phyloP scores from a whole-genome alignment of 2,113 vertebrate genomes.

The Melozone crissalis region DNA sequence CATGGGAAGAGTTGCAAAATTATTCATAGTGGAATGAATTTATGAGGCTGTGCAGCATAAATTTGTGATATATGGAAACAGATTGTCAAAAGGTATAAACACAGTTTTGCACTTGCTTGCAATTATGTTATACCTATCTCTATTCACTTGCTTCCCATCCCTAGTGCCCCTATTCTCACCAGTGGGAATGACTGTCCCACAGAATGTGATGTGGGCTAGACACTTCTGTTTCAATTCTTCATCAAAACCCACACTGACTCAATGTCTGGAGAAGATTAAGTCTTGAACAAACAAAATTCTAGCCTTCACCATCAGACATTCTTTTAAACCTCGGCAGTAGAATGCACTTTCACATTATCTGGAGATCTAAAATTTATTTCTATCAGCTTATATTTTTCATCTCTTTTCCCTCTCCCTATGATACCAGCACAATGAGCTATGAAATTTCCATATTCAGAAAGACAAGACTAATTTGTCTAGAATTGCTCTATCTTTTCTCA shows the following conservation, averaged over 20 bases:
- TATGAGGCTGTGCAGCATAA: not conserved
- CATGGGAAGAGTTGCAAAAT: not conserved
- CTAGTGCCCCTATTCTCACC: not conserved
- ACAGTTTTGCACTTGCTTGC: not conserved
- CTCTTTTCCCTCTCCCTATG: not conserved
- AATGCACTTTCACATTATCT: not conserved
- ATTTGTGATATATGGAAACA: not conserved
- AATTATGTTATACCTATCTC: not conserved
- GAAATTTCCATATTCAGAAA: not conserved
- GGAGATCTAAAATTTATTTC: not conserved
- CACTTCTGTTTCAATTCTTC: not conserved
- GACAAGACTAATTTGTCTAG: not conserved
- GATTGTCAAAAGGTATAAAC: not conserved
- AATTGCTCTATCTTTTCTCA: not conserved
- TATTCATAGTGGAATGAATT: not conserved
- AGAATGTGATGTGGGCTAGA: not conserved
- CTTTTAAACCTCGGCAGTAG: not conserved
- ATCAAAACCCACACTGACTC: not conserved
- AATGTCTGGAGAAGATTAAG: not conserved
- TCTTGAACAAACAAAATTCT: not conserved
- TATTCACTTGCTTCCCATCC: not conserved
- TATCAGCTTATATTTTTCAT: not conserved
- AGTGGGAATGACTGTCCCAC: not conserved
- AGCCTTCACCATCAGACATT: not conserved
- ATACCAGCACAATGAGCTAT: not conserved